phyloP scores from a whole-genome alignment of 2,888 invertebrate genomes.

The Noctua comes region DNA sequence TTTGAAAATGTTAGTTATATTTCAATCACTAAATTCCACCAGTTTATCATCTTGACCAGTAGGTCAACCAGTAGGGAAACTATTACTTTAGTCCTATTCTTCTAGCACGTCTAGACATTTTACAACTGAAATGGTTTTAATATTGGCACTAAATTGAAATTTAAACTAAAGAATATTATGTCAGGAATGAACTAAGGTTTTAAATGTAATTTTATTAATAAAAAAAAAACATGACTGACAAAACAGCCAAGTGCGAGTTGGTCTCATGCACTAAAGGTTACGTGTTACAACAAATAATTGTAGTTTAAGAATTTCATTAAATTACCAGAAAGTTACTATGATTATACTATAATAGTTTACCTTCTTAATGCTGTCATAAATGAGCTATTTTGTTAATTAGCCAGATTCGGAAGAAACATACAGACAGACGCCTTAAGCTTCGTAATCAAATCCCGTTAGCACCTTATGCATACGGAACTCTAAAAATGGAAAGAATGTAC shows the following conservation, averaged over 20 bases:
- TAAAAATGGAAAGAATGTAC: background rate
- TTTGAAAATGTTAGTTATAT: background rate
- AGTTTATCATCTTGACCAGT: background rate
- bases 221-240: background rate
- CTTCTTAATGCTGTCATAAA: background rate
- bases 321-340: background rate
- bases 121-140: background rate
- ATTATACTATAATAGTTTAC: background rate
- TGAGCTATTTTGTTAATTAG: too few relatives aligned
- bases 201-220: background rate
- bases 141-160: background rate
- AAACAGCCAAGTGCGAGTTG: too few relatives aligned
- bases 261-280: too few relatives aligned
- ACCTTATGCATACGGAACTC: background rate
- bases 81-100: too few relatives aligned
- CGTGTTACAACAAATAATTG: too few relatives aligned
- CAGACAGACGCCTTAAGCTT: background rate
- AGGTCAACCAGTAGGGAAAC: too few relatives aligned
- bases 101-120: conserved; percentile 13
- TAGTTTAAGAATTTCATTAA: too few relatives aligned
- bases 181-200: background rate
- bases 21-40: background rate
- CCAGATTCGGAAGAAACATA: background rate
- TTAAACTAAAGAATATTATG: background rate
- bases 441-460: background rate